Evolutionary conservation across 37 sponge, comb jelly and placozoan species (phyloP), one percentile per base, ranked within the genome.

Genomic region (Amphimedon queenslandica): DNA sequence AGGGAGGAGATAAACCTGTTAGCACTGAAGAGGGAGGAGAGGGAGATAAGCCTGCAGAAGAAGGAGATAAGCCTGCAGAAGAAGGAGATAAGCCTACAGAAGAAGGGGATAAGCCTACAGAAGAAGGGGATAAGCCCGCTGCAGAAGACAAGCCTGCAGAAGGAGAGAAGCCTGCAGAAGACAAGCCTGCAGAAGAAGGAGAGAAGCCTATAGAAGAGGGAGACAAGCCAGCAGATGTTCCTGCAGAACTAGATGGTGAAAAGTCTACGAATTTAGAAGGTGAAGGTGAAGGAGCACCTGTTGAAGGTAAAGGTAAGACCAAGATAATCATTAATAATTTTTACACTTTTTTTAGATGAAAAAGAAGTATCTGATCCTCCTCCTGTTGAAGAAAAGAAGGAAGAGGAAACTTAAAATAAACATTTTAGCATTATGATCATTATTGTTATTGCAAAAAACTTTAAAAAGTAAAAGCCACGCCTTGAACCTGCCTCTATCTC

Each of bases 61-160:
- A 25, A 60, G 28, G 28, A n/a, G 61, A 11, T n/a, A n/a, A 60
- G 27, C 5, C 28, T 60, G 61, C 8, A 5, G 61, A 60, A 6
- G 28, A 60, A 60, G 61, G 21, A 6, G 61, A 11, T 11, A 25
- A 60, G 28, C 5, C 21, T 25, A 60, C 8, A n/a, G 61, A 5
- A 11, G 27, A 60, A n/a, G 61, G 21, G 27, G 61, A 60, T n/a
- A n/a, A 60, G 61, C 8, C 53, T 47, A 60, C 8, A 60, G 61
- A 60, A 6, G 61, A n/a, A n/a, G 21, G 5, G 21, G 28, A 60
- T 25, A 5, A 60, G 61, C 21, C 61, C 21, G 27, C 61, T 60
- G 27, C 61, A 60, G 28, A 13, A 60, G 61, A 60, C 5, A 25
- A 60, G 27, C 8, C 28, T n/a, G 24, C 28, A 11, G 5, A 11